These are phyloP conservation scores for Zeuzera pyrina DNA, from an alignment of 2,888 invertebrate species.

Conservation along the genomic window DNA sequence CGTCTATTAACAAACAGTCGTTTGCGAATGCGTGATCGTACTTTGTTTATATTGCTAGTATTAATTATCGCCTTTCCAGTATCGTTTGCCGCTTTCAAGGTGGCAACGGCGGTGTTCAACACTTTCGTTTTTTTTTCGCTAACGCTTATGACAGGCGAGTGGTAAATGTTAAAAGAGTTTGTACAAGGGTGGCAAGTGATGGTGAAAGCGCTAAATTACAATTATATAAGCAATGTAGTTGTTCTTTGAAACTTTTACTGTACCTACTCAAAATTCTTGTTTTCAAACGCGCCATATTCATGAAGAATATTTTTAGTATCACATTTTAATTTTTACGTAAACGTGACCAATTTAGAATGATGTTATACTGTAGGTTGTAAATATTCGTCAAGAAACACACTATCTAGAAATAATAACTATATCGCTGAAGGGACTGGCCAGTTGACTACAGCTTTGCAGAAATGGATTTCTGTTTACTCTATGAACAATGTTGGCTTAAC, in stretches of 20 bases:
- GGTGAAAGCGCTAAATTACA: conserved; percentile 30
- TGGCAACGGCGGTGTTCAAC: conserved; percentile 16
- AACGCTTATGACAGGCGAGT: conserved; percentile 25
- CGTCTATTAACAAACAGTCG: conserved; percentile 24
- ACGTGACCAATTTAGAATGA: too few relatives aligned
- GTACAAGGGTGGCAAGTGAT: conserved; percentile 27
- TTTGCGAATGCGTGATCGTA: neutral
- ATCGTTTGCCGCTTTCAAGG: conserved; percentile 21
- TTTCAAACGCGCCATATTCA: too few relatives aligned
- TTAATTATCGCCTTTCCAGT: conserved; percentile 43
- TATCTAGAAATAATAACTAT: too few relatives aligned
- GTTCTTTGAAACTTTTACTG: conserved; percentile 22
- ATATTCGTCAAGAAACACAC: too few relatives aligned
- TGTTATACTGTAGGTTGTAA: too few relatives aligned
- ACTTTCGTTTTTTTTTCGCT: conserved; percentile 34
- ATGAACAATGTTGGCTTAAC: too few relatives aligned
- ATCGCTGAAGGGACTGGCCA: too few relatives aligned
- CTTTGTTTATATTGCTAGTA: conserved; percentile 22
- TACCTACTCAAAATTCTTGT: too few relatives aligned
- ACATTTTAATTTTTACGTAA: too few relatives aligned
- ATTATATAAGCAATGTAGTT: conserved; percentile 30
- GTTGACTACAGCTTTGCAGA: too few relatives aligned
- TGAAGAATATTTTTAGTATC: too few relatives aligned
- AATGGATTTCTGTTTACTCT: too few relatives aligned
- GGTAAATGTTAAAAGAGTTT: conserved; percentile 20